Evolutionary conservation across 1,140 invertebrate species (phyloP), one percentile per base, ranked within the genome.

Genomic region (Rhynchophorus ferrugineus): DNA sequence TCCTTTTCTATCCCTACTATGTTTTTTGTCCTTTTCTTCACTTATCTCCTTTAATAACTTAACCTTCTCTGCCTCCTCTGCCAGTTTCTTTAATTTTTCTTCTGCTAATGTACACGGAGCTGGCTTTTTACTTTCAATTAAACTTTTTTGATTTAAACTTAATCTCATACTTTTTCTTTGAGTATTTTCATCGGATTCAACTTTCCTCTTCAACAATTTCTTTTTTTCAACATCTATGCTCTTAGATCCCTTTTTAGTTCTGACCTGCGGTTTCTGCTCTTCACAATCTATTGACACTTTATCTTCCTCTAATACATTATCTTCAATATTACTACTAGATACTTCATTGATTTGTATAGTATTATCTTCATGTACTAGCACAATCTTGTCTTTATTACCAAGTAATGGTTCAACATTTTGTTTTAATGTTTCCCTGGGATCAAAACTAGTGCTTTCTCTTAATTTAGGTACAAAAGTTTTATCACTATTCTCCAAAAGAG

Each of bases 311-410:
- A 43, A 34, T 11, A 39, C 33, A 21, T 37, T 52, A 20, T 56
- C 59, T 16, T 65, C 67, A 11, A 60, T 62, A 14, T 65, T 67
- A 52, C 73, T 76, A 5, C 76, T 78, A 3, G 76, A 78, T 8
- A 80, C 74, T 62, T 80, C 78, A 61, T 80, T 76, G 41, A 79
- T 78, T 63, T 80, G 78, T 17, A 80, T 78, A 11, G 72, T 68
- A 59, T 68, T 67, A 52, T 74, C 71, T 2, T 42, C 18, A n/a
- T n/a, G n/a, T n/a, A n/a, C n/a, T n/a, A n/a, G n/a, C 9, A 2
- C 34, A 11, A 39, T 33, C 6, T 43, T 3, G 17, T 42, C 41
- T n/a, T 49, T 41, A 22, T 58, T 60, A 46, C 61, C 58, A n/a
- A n/a, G n/a, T n/a, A n/a, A n/a, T 47, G 57, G 55, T 3, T 37